Evolutionary conservation across 2,888 invertebrate species (phyloP).

Genomic region (Hemicrepidius hirtus): DNA sequence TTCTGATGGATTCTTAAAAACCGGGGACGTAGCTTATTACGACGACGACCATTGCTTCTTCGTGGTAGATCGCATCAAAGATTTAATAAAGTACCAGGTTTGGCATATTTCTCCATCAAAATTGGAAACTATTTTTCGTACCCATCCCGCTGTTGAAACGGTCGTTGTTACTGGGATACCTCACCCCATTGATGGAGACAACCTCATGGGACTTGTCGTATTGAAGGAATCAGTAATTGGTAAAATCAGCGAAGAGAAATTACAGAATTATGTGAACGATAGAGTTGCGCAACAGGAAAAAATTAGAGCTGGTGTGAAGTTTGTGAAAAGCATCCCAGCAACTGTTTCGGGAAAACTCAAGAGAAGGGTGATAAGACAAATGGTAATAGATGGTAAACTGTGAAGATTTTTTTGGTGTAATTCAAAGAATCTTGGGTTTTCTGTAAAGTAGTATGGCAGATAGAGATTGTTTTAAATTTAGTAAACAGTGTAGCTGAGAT

Average conservation of each 20-base stretch:
- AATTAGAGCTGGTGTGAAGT: constrained; percentile 55
- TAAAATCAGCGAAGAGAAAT: constrained; percentile 19
- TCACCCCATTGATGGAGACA: constrained; percentile 80
- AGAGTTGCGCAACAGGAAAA: constrained; percentile 53
- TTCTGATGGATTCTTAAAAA: constrained; percentile 72
- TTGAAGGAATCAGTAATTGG: constrained; percentile 17
- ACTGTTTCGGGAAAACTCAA: constrained; percentile 53
- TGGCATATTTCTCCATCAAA: constrained; percentile 83
- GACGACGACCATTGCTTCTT: constrained; percentile 71
- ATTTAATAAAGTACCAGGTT: constrained; percentile 72
- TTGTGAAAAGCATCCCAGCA: constrained; percentile 52
- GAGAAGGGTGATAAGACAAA: constrained; percentile 15
- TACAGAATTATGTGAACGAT: constrained; percentile 53
- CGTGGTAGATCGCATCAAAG: constrained; percentile 72
- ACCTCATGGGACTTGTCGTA: constrained; percentile 74
- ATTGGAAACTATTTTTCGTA: constrained; percentile 81
- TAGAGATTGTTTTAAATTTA: no score
- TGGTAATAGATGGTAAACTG: background rate
- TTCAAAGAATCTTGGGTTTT: no score
- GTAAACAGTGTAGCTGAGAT: no score
- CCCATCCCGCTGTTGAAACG: constrained; percentile 83
- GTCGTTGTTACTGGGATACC: constrained; percentile 88
- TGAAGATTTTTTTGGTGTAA: no score
- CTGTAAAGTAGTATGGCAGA: no score
- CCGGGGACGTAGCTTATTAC: constrained; percentile 73